Evolutionary conservation across 2,113 vertebrate species (phyloP).

Genomic region (Phyllopteryx taeniolatus): DNA sequence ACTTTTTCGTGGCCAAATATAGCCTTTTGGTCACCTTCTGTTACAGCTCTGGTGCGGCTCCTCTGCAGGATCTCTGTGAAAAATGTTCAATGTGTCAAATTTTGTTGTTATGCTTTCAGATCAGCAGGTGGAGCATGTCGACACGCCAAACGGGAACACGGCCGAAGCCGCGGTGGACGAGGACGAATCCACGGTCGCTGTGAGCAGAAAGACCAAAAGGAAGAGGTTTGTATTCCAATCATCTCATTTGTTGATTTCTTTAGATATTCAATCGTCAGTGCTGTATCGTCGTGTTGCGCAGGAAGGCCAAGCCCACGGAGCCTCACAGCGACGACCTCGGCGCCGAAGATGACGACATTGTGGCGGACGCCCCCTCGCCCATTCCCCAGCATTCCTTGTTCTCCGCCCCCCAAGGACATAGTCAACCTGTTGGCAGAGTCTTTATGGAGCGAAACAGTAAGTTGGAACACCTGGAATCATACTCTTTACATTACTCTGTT

Average conservation of each 20-base stretch:
- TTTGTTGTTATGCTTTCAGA: slow-evolving; percentile 33
- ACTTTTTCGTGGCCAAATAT: too few species aligned
- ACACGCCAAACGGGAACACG: slow-evolving; percentile 76
- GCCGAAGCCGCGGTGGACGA: slow-evolving; percentile 65
- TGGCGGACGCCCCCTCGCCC: slow-evolving; percentile 72
- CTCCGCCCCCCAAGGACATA: slow-evolving; percentile 79
- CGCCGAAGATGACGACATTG: slow-evolving; percentile 85
- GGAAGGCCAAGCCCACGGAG: slow-evolving; percentile 76
- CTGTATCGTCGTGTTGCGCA: slow-evolving; percentile 33
- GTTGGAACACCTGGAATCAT: slow-evolving; percentile 44
- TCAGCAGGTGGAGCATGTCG: slow-evolving; percentile 47
- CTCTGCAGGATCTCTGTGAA: too few species aligned
- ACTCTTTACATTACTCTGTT: background rate
- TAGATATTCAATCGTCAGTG: background rate
- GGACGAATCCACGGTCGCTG: slow-evolving; percentile 57
- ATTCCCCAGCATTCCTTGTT: slow-evolving; percentile 79
- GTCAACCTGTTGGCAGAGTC: slow-evolving; percentile 85
- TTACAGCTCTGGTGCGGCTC: background rate
- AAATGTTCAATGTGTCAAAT: too few species aligned
- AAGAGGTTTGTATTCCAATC: slow-evolving; percentile 65
- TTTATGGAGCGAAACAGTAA: slow-evolving; percentile 91
- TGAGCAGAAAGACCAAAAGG: slow-evolving; percentile 78
- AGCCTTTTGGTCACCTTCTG: background rate
- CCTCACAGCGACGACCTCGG: slow-evolving; percentile 75
- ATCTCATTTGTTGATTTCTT: background rate